Evolutionary conservation across 2,888 invertebrate genomes (phyloP), one percentile per base, ranked within the genome.

Genomic region (Dryobotodes eremita): DNA sequence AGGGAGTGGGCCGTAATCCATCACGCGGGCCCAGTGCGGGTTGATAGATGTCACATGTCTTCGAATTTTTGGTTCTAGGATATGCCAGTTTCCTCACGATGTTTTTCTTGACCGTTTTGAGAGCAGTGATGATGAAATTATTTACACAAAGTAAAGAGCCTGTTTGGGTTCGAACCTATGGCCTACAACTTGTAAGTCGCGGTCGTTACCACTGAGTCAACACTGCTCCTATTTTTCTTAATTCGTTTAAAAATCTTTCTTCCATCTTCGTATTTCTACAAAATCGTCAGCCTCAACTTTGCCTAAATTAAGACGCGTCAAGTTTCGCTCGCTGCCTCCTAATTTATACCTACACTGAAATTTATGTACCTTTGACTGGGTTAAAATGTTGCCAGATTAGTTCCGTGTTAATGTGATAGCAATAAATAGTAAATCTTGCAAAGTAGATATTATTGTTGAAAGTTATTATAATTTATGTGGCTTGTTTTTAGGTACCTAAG

Each of bases 221-320:
- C n/a, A n/a, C n/a, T n/a, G n/a, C n/a, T n/a, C n/a, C n/a, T n/a
- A n/a, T n/a, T n/a, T n/a, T n/a, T n/a, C n/a, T n/a, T n/a, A n/a
- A n/a, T n/a, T n/a, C n/a, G n/a, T n/a, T n/a, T n/a, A 10, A 68
- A 61, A 26, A 26, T 70, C 17, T 13, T 13, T 8, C 70, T 11
- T 26, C 20, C 20, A 36, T 1, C 23, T 42, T 55, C 3, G 46
- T 55, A 46, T 2, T 4, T 42, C 26, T 26, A 20, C 20, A 57
- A 46, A 57, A 36, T n/a, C 1, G 3, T 48, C 57, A 48, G n/a
- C 2, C 26, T 13, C 48, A 17, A 57, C 26, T 46, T 23, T 46
- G 6, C 17, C 92, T 93, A 1, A 93, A 94, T 94, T 94, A 94
- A 94, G 92, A 92, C 89, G 91, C 91, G 92, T 87, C 89, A 88